These are phyloP conservation scores for Sternarchorhynchus goeldii DNA, from an alignment of 2,797 vertebrate species.

Conservation along the genomic window DNA sequence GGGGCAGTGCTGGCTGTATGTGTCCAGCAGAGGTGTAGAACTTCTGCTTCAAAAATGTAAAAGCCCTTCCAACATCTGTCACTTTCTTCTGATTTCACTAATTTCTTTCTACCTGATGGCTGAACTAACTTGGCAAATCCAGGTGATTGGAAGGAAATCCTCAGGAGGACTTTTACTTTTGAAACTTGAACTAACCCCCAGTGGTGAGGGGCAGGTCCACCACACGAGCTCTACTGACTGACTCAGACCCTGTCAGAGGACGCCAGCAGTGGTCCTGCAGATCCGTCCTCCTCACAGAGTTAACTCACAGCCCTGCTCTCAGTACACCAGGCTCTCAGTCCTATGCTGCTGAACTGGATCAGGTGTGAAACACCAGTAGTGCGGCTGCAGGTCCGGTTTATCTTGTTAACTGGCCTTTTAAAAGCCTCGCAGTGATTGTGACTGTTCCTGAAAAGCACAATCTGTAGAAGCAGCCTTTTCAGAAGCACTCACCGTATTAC, in stretches of 20 bases:
- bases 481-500: no score
- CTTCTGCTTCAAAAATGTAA: no score
- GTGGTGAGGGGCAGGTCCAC: background rate
- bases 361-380: background rate
- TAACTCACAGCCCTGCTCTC: background rate
- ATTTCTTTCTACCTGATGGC: no score
- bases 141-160: no score
- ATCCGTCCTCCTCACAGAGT: background rate
- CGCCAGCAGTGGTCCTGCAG: background rate
- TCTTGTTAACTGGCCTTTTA: background rate
- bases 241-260: no score
- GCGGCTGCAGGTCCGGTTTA: background rate
- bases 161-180: no score
- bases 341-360: slow-evolving; percentile 1
- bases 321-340: background rate
- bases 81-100: no score
- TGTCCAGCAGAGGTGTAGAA: no score
- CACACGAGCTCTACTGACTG: background rate
- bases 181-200: no score
- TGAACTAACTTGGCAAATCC: no score
- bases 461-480: background rate
- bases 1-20: no score
- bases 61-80: no score
- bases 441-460: slow-evolving; percentile 12
- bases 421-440: background rate